These are phyloP conservation scores for Schrankia costaestrigalis DNA, from an alignment of 2,888 invertebrate species.

Conservation along the genomic window DNA sequence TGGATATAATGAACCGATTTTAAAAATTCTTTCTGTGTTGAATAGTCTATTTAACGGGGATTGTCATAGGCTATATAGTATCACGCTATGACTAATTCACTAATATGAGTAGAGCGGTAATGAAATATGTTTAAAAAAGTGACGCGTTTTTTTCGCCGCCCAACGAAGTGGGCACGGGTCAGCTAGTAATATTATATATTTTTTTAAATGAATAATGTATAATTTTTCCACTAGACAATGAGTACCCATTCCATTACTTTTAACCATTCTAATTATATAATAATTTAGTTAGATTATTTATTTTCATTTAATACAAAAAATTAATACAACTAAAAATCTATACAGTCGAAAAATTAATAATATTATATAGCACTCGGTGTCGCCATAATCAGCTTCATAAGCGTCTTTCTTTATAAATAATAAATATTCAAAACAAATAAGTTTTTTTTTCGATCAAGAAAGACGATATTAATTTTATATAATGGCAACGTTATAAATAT, in stretches of 20 bases:
- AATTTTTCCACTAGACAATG: constrained; percentile 1
- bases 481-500: constrained; percentile 12
- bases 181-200: too few relatives aligned
- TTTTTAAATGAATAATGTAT: too few relatives aligned
- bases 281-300: constrained; percentile 25
- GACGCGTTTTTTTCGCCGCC: too few relatives aligned
- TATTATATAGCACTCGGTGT: constrained; percentile 9
- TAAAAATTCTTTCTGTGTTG: too few relatives aligned
- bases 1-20: too few relatives aligned
- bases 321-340: constrained; percentile 29
- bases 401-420: not conserved
- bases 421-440: constrained; percentile 1
- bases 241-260: constrained; percentile 6
- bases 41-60: too few relatives aligned
- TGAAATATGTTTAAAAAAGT: too few relatives aligned
- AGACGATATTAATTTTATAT: not conserved
- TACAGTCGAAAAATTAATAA: constrained; percentile 11
- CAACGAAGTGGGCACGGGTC: too few relatives aligned
- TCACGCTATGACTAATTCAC: too few relatives aligned
- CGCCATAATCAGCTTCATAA: constrained; percentile 9
- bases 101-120: too few relatives aligned
- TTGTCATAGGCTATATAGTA: too few relatives aligned
- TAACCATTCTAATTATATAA: constrained; percentile 4
- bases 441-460: not conserved
- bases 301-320: constrained; percentile 27